Evolutionary conservation across 2,888 invertebrate genomes (phyloP), one percentile per base, ranked within the genome.

Genomic region (Tethea ocularis): DNA sequence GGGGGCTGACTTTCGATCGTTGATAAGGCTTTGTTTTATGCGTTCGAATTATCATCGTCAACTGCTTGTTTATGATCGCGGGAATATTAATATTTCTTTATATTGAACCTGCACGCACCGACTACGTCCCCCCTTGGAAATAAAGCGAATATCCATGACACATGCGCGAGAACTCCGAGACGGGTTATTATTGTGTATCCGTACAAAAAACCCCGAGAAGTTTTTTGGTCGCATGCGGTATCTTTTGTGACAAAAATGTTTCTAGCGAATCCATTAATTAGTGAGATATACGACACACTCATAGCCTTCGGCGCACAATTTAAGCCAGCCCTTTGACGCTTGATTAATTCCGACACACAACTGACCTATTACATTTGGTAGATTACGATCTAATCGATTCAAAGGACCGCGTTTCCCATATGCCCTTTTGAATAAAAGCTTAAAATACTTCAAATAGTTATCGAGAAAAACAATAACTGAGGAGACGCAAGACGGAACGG

Each of bases 1-100:
- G 75, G 83, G 87, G 87, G 83, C 84, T 82, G 86, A 78, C 77
- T 82, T 78, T 75, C 77, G 90, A 91, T 92, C 81, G 80, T 85
- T 89, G 92, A 92, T 92, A 92, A 88, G 86, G 83, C 83, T 82
- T 87, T 89, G 88, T 91, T 91, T 92, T 91, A 91, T 91, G 88
- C 83, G 81, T 87, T 84, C 86, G 83, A 89, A 88, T 91, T 91
- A 90, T 88, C 84, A 86, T 87, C 87, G 84, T 86, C 84, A 80
- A 87, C 84, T 82, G 79, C 87, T 88, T 88, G 90, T 91, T 91
- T 91, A 91, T 88, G 80, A 83, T 79, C 77, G 70, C 79, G 71
- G 77, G 78, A 80, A 86, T 89, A 89, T 90, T 89, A 90, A 91
- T 91, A 91, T 89, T 85, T 85, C 87, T 87, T 89, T 88, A 89